A percentile compares a stretch with the other conserved stretches of the same genome.
Conservation (phyloP, 2,113 vertebrate species). For the Pteruthius melanotis region DNA sequence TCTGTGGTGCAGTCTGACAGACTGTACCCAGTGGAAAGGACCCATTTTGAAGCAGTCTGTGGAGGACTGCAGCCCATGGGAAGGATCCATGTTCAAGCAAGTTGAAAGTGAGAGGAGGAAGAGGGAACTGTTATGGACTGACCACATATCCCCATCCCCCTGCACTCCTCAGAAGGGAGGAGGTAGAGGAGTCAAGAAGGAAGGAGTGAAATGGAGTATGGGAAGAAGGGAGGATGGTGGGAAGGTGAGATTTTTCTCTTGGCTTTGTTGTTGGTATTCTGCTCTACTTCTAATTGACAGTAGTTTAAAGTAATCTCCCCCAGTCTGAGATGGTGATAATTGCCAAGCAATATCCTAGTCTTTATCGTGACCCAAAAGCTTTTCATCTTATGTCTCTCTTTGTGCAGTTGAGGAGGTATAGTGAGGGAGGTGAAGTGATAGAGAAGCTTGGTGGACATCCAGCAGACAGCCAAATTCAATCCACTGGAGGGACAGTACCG, state of each 20-base stretch:
- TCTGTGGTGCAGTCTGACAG: neutral
- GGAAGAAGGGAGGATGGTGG: neutral
- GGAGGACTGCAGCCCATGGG: neutral
- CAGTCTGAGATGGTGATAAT: accelerated
- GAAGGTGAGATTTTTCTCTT: neutral
- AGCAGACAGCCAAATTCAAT: neutral
- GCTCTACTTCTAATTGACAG: neutral
- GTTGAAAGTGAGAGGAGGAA: neutral
- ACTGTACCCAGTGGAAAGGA: neutral
- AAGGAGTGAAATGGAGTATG: neutral
- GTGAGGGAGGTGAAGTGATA: neutral
- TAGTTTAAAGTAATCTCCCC: neutral
- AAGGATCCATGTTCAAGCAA: neutral
- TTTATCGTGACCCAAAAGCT: neutral
- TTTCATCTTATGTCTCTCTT: neutral
- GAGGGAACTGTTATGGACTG: neutral
- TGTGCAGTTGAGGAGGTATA: neutral
- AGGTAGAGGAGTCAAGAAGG: neutral
- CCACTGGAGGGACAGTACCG: neutral
- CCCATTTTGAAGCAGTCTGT: neutral
- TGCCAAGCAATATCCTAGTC: neutral
- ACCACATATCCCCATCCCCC: neutral
- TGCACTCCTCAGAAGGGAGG: neutral
- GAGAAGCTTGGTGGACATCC: neutral
- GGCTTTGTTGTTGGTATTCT: neutral